A percentile compares a stretch with the other conserved stretches of the same genome.
These are phyloP conservation scores for Apotomis betuletana DNA, from an alignment of 2,888 invertebrate genomes.

Conservation along the genomic window DNA sequence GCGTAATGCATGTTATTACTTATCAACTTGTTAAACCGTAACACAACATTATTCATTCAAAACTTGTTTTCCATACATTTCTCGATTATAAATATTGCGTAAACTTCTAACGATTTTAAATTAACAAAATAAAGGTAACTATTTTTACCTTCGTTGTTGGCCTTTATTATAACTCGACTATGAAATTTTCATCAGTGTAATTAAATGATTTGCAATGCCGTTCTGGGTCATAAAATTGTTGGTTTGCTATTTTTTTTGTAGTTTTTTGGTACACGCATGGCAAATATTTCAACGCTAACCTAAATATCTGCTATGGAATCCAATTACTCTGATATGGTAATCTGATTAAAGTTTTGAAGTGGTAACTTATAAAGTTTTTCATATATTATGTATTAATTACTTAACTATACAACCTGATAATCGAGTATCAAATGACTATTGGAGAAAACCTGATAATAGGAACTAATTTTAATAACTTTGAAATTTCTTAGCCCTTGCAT, in stretches of 20 bases:
- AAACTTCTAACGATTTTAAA: constrained; percentile 32
- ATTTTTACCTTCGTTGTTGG: constrained; percentile 64
- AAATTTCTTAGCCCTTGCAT: too few species aligned
- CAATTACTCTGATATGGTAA: neutral
- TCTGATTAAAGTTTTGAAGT: neutral
- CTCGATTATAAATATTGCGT: constrained; percentile 32
- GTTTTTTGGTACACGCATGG: neutral
- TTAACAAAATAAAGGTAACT: constrained; percentile 49
- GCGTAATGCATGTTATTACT: constrained; percentile 22
- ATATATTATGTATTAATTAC: too few species aligned
- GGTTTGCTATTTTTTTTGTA: constrained; percentile 9
- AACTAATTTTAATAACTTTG: too few species aligned
- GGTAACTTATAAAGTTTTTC: neutral
- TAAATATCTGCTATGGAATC: neutral
- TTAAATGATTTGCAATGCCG: constrained; percentile 66
- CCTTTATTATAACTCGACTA: constrained; percentile 64
- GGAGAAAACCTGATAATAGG: neutral
- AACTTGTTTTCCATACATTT: constrained; percentile 9
- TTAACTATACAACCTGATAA: neutral
- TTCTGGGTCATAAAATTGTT: constrained; percentile 51
- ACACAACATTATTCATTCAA: constrained; percentile 19
- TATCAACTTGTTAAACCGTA: constrained; percentile 20
- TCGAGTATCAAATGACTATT: neutral
- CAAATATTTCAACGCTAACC: neutral
- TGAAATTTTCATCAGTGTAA: constrained; percentile 69